These are phyloP conservation scores for Ceratitis capitata DNA, from an alignment of 1,140 invertebrate species.

Conservation along the genomic window DNA sequence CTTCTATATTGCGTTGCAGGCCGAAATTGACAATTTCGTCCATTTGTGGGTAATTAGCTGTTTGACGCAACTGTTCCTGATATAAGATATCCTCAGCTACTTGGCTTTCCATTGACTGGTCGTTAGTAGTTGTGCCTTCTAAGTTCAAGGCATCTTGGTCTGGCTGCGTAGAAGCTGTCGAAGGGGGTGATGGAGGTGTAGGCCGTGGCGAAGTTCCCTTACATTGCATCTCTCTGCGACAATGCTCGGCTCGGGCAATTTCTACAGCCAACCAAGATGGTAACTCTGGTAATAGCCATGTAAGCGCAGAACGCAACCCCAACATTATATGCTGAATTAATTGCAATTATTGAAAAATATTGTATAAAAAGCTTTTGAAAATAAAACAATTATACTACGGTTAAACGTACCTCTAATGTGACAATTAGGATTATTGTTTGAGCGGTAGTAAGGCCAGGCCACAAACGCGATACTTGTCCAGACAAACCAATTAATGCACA, in stretches of 20 bases:
- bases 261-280: constrained; percentile 91
- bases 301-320: constrained; percentile 74
- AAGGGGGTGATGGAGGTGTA: constrained; percentile 63
- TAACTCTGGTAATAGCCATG: constrained; percentile 89
- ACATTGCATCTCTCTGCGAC: constrained; percentile 75
- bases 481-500: constrained; percentile 93
- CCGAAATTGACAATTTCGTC: constrained; percentile 50
- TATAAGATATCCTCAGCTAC: constrained; percentile 57
- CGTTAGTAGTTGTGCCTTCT: constrained; percentile 48
- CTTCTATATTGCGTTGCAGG: constrained; percentile 53
- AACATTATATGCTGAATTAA: constrained; percentile 83
- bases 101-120: constrained; percentile 61
- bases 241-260: constrained; percentile 86
- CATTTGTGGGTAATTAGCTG: constrained; percentile 19
- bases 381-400: constrained; percentile 15
- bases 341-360: background rate
- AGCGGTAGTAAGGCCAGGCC: constrained; percentile 85
- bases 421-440: constrained; percentile 90
- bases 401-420: constrained; percentile 74
- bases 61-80: constrained; percentile 38
- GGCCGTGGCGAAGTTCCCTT: constrained; percentile 63
- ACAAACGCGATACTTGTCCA: constrained; percentile 87
- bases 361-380: constrained; percentile 8
- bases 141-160: constrained; percentile 51
- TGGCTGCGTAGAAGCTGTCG: constrained; percentile 61